These are phyloP conservation scores for Macroglossus sobrinus DNA, from an alignment of 2,113 vertebrate genomes.

Conservation along the genomic window DNA sequence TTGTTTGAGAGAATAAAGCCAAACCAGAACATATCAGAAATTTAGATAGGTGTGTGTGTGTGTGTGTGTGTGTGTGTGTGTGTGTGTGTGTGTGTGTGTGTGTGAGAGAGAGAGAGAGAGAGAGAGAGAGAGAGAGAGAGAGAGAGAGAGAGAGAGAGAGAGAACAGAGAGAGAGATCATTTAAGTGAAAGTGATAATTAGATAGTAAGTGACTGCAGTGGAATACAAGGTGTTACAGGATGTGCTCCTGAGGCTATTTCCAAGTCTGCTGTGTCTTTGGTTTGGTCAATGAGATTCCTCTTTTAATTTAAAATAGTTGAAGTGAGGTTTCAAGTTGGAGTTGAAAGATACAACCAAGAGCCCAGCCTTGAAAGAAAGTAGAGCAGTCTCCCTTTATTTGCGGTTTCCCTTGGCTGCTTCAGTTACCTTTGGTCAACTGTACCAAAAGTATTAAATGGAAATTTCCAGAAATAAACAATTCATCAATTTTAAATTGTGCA, in stretches of 20 bases:
- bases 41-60: neutral
- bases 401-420: neutral
- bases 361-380: neutral
- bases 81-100: no score
- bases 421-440: neutral
- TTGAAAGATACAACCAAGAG: neutral
- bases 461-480: neutral
- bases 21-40: neutral
- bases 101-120: neutral
- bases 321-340: neutral
- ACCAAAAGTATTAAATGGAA: neutral
- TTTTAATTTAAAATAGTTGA: slow-evolving; percentile 8
- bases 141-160: neutral
- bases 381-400: neutral
- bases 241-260: neutral
- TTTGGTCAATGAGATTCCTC: neutral
- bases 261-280: neutral
- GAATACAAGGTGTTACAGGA: no score
- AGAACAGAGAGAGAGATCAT: neutral
- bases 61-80: no score
- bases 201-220: neutral
- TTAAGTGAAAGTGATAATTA: neutral
- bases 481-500: neutral
- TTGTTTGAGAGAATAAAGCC: neutral
- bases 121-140: neutral